Evolutionary conservation across 2,888 invertebrate genomes (phyloP).

Genomic region (Oeneis ivallda): DNA sequence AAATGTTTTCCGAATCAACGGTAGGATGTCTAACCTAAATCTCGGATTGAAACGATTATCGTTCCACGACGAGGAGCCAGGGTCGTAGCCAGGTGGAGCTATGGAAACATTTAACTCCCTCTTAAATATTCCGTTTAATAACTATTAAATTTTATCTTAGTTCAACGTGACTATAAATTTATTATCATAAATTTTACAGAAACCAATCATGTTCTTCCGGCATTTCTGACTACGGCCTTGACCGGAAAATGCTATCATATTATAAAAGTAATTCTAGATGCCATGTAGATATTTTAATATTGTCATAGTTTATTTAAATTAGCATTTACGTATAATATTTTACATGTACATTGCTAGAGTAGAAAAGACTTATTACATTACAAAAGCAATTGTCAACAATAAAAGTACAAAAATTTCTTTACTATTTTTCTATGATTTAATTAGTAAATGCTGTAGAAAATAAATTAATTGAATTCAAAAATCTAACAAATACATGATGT

Average conservation of each 20-base stretch:
- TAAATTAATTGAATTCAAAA: constrained; percentile 19
- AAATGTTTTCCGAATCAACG: constrained; percentile 51
- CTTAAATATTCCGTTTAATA: background rate
- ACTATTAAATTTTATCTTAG: background rate
- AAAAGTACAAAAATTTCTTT: constrained; percentile 25
- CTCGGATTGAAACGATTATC: constrained; percentile 59
- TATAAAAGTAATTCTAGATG: constrained; percentile 64
- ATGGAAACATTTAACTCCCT: background rate
- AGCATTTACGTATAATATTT: constrained; percentile 71
- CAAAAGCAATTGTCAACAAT: constrained; percentile 34
- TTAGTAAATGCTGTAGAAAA: constrained; percentile 28
- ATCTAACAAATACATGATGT: constrained; percentile 20
- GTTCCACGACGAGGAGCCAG: constrained; percentile 53
- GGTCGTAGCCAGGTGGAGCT: constrained; percentile 11
- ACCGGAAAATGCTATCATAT: constrained; percentile 48
- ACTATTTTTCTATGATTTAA: constrained; percentile 21
- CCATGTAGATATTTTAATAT: constrained; percentile 78
- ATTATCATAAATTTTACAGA: background rate
- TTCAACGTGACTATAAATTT: background rate
- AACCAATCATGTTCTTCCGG: background rate
- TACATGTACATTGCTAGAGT: constrained; percentile 67
- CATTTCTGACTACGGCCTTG: constrained; percentile 17
- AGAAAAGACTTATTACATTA: constrained; percentile 32
- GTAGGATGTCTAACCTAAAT: constrained; percentile 55
- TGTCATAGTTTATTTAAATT: constrained; percentile 75